phyloP scores from a whole-genome alignment of 2,888 invertebrate genomes.

The Bursaphelenchus okinawaensis region DNA sequence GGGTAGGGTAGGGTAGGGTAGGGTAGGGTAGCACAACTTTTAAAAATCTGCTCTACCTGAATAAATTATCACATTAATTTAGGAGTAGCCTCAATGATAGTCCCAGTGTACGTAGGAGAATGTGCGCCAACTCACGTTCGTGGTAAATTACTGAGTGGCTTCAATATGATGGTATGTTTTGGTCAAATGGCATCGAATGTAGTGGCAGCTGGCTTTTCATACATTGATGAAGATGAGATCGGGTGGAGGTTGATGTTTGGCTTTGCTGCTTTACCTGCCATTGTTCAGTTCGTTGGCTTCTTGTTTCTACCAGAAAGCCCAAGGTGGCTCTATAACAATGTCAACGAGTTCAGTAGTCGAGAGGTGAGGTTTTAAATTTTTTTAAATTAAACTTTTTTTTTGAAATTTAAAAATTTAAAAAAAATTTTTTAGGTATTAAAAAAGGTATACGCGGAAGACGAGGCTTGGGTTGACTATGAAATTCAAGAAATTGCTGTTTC shows the following conservation, averaged over 20 bases:
- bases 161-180: conserved; percentile 63
- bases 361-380: too few relatives aligned
- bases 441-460: conserved; percentile 41
- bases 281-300: conserved; percentile 63
- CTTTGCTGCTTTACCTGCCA: conserved; percentile 62
- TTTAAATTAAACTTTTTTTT: too few relatives aligned
- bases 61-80: too few relatives aligned
- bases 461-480: conserved; percentile 46
- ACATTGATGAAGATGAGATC: conserved; percentile 54
- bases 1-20: too few relatives aligned
- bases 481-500: conserved; percentile 38
- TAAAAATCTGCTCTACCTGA: too few relatives aligned
- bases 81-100: conserved; percentile 60
- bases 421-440: conserved; percentile 14
- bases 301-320: conserved; percentile 64
- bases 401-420: too few relatives aligned
- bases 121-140: conserved; percentile 61
- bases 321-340: conserved; percentile 51
- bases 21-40: too few relatives aligned
- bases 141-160: conserved; percentile 62
- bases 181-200: conserved; percentile 63
- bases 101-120: conserved; percentile 65
- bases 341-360: conserved; percentile 31
- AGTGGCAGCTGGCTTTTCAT: conserved; percentile 62
- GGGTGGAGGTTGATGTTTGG: conserved; percentile 66